Evolutionary conservation across 1,140 invertebrate genomes (phyloP).

Genomic region (Theocolax elegans): DNA sequence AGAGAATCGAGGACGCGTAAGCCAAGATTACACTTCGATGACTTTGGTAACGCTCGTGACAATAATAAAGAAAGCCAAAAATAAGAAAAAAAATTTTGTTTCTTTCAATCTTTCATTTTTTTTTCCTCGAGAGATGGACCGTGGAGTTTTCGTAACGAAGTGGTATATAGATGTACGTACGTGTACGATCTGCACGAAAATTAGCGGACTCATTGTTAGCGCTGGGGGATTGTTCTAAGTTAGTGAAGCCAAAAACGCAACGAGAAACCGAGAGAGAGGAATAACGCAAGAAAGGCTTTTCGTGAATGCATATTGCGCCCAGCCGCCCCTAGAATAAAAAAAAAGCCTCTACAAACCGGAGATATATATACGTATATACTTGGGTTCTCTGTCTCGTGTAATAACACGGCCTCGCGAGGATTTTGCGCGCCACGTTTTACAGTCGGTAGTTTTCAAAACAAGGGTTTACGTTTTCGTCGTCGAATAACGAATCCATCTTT

Average conservation of each 20-base stretch:
- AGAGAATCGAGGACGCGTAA: slow-evolving; percentile 16
- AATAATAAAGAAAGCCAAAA: slow-evolving; percentile 9
- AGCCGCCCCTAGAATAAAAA: too few relatives aligned
- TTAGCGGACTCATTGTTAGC: slow-evolving; percentile 40
- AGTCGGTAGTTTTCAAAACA: too few relatives aligned
- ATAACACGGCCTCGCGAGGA: not conserved
- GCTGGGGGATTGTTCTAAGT: slow-evolving; percentile 51
- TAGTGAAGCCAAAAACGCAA: slow-evolving; percentile 48
- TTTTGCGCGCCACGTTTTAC: not conserved
- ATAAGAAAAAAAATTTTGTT: slow-evolving; percentile 8
- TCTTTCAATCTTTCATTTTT: not conserved
- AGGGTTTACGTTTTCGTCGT: too few relatives aligned
- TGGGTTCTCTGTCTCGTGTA: too few relatives aligned
- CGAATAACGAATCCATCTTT: too few relatives aligned
- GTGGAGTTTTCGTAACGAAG: not conserved
- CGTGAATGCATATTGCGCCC: not conserved
- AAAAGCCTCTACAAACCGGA: too few relatives aligned
- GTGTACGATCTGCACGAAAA: slow-evolving; percentile 17
- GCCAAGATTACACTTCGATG: slow-evolving; percentile 13
- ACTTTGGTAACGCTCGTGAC: not conserved
- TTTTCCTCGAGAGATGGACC: not conserved
- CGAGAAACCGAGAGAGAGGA: not conserved
- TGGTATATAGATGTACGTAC: not conserved
- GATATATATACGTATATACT: too few relatives aligned
- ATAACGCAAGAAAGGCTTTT: not conserved